These are phyloP conservation scores for Echinometra lucunter DNA, from an alignment of 53 echinoderm and acorn worm genomes.

Conservation along the genomic window DNA sequence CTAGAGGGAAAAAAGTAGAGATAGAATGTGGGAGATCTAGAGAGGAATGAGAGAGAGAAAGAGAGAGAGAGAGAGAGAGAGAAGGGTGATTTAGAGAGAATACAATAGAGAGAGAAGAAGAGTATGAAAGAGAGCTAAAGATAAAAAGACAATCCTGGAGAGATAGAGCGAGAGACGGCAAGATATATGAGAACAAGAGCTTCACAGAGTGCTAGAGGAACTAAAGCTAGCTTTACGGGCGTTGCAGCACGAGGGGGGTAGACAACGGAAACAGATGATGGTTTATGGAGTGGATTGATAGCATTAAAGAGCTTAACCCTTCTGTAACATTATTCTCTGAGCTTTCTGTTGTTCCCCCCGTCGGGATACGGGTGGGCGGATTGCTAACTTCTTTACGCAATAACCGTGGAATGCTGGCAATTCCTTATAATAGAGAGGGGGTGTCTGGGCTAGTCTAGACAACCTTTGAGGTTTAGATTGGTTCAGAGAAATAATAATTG, in stretches of 20 bases:
- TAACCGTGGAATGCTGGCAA: conserved; percentile 11
- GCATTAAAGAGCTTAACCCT: conserved; percentile 45
- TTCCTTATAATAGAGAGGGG: conserved; percentile 4
- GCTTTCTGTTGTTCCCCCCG: background rate
- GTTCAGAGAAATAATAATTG: conserved; percentile 55
- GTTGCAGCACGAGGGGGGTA: background rate
- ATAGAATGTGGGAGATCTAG: background rate
- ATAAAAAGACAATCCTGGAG: background rate
- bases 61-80: background rate
- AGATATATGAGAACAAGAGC: background rate
- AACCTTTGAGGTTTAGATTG: conserved; percentile 23
- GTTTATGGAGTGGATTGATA: conserved; percentile 11
- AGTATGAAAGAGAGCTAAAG: background rate
- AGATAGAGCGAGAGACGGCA: background rate
- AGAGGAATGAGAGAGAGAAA: background rate
- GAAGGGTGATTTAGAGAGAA: too few species aligned
- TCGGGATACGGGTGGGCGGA: conserved; percentile 3
- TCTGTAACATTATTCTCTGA: conserved; percentile 56
- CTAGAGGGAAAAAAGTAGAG: background rate
- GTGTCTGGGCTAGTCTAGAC: conserved; percentile 35
- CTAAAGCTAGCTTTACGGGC: background rate
- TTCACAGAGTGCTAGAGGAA: background rate
- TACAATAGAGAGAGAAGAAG: background rate
- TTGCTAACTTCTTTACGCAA: conserved; percentile 7
- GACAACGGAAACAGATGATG: conserved; percentile 56